These are phyloP conservation scores for Ciconia stormi DNA, from an alignment of 2,113 vertebrate species.

Conservation along the genomic window DNA sequence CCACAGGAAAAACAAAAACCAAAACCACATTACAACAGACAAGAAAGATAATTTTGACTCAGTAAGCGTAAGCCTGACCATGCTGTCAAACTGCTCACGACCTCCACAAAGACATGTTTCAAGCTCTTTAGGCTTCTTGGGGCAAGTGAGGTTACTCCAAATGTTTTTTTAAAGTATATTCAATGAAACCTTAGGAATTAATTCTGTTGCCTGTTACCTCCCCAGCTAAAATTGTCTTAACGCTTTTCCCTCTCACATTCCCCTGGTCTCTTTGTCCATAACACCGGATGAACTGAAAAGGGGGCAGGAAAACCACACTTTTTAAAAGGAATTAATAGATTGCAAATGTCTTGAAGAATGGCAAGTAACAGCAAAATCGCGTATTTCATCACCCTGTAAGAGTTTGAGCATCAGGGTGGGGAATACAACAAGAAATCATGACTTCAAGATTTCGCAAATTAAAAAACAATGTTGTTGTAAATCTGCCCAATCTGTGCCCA, in stretches of 20 bases:
- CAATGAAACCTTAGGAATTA: neutral
- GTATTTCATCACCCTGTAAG: neutral
- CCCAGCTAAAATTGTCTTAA: neutral
- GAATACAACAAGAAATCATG: neutral
- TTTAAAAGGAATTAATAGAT: neutral
- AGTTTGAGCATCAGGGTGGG: accelerated
- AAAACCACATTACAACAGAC: neutral
- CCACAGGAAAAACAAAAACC: neutral
- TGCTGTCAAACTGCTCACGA: too few species aligned
- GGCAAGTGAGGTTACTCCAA: neutral
- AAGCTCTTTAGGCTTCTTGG: neutral
- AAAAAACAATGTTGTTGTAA: neutral
- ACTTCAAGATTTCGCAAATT: neutral
- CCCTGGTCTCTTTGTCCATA: neutral
- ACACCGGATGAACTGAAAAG: neutral
- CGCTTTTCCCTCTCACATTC: neutral
- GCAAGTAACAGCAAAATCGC: neutral
- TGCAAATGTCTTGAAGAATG: neutral
- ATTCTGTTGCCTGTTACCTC: neutral
- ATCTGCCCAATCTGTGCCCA: neutral
- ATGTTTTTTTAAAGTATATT: neutral
- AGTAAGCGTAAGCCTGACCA: neutral
- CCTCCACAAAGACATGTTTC: neutral
- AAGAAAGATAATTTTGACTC: neutral
- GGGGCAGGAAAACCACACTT: neutral